These are phyloP conservation scores for Timandra comae DNA, from an alignment of 2,888 invertebrate genomes.

Conservation along the genomic window DNA sequence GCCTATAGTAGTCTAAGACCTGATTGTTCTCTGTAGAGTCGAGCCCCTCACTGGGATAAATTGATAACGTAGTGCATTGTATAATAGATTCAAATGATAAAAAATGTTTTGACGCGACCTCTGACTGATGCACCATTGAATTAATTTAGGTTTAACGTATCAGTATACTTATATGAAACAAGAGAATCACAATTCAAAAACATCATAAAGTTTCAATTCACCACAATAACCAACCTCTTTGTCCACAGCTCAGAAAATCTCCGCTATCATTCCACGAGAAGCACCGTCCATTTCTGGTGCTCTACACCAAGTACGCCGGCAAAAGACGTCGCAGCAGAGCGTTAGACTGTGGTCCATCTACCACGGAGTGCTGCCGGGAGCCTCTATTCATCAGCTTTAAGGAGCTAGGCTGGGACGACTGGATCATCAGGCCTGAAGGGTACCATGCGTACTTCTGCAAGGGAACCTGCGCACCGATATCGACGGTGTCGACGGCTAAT, in stretches of 20 bases:
- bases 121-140: too few species aligned
- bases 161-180: too few species aligned
- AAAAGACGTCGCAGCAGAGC: constrained; percentile 79
- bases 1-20: too few species aligned
- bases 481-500: constrained; percentile 79
- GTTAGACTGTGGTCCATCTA: constrained; percentile 79
- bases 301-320: constrained; percentile 84
- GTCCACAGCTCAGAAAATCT: constrained; percentile 70
- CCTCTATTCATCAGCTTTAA: constrained; percentile 88
- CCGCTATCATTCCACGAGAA: constrained; percentile 84
- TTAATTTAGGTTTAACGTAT: too few species aligned
- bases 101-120: too few species aligned
- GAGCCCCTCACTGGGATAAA: too few species aligned
- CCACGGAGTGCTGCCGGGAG: constrained; percentile 89
- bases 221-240: constrained; percentile 1
- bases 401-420: constrained; percentile 91
- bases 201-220: not conserved
- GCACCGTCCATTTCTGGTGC: constrained; percentile 85
- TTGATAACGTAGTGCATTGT: too few species aligned
- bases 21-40: too few species aligned
- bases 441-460: constrained; percentile 93
- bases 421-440: constrained; percentile 89
- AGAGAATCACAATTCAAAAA: not conserved
- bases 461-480: constrained; percentile 85
- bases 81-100: too few species aligned